Evolutionary conservation across 2,113 vertebrate species (phyloP).

Genomic region (Dicaeum eximium): DNA sequence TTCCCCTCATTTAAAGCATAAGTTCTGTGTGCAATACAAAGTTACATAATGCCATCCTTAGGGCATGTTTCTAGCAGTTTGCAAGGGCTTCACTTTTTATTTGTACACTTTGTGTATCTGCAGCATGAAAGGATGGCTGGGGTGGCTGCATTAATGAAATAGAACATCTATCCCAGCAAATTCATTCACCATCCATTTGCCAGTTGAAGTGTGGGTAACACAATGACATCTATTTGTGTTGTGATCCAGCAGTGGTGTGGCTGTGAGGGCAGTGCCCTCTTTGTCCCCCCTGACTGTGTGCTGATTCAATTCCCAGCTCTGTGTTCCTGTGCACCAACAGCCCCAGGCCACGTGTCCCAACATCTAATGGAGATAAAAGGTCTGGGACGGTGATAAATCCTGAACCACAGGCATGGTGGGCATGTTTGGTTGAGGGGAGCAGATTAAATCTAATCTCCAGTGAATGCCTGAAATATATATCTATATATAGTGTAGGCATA

Average conservation of each 20-base stretch:
- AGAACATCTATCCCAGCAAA: neutral
- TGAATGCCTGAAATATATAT: neutral
- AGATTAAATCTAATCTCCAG: neutral
- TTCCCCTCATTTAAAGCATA: constrained; percentile 27
- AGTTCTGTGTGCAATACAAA: neutral
- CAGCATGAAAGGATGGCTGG: neutral
- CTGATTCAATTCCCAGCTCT: neutral
- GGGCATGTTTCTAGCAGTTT: neutral
- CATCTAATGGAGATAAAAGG: constrained; percentile 4
- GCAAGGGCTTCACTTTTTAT: neutral
- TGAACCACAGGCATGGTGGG: neutral
- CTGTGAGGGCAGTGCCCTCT: neutral
- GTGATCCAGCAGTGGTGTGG: neutral
- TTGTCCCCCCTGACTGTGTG: neutral
- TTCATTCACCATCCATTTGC: neutral
- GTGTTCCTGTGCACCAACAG: neutral
- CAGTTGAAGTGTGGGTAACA: neutral
- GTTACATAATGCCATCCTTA: neutral
- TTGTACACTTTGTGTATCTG: neutral
- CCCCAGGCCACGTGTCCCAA: neutral
- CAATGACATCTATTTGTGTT: accelerated
- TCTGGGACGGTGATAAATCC: neutral
- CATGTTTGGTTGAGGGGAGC: neutral
- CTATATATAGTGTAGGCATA: neutral
- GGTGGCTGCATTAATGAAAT: neutral